These are phyloP conservation scores for Corythoichthys intestinalis DNA, from an alignment of 2,113 vertebrate genomes.

Conservation along the genomic window DNA sequence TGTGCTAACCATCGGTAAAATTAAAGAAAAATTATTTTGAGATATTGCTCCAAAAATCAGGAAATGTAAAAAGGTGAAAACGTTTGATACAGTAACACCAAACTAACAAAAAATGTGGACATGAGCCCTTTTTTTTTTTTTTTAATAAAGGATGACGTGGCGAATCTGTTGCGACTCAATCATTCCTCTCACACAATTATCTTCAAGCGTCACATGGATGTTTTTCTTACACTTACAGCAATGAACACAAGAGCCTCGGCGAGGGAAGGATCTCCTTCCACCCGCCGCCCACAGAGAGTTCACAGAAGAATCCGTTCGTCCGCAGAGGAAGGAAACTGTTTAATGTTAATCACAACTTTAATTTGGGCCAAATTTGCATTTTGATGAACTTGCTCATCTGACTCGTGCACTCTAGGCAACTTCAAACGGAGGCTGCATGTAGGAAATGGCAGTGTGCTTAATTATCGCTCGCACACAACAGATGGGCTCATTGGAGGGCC, in stretches of 20 bases:
- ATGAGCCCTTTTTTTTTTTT: too few species aligned
- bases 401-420: constrained; percentile 88
- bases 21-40: neutral
- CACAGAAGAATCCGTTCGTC: constrained; percentile 89
- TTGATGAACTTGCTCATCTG: constrained; percentile 96
- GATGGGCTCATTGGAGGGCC: constrained; percentile 89
- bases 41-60: too few species aligned
- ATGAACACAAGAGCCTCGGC: constrained; percentile 35
- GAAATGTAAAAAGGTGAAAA: too few species aligned
- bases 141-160: too few species aligned
- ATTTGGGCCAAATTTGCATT: constrained; percentile 98
- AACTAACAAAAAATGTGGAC: too few species aligned
- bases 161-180: neutral
- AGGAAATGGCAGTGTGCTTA: constrained; percentile 96
- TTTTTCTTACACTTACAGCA: constrained; percentile 43
- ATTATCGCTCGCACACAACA: constrained; percentile 94
- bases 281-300: constrained; percentile 60
- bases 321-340: constrained; percentile 87
- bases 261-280: constrained; percentile 41
- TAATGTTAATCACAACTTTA: constrained; percentile 99
- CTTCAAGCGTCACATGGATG: constrained; percentile 15
- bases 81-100: too few species aligned
- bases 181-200: constrained; percentile 21
- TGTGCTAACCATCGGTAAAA: too few species aligned
- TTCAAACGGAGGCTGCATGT: constrained; percentile 85